These are phyloP conservation scores for Scomber japonicus DNA, from an alignment of 2,113 vertebrate genomes.

Conservation along the genomic window DNA sequence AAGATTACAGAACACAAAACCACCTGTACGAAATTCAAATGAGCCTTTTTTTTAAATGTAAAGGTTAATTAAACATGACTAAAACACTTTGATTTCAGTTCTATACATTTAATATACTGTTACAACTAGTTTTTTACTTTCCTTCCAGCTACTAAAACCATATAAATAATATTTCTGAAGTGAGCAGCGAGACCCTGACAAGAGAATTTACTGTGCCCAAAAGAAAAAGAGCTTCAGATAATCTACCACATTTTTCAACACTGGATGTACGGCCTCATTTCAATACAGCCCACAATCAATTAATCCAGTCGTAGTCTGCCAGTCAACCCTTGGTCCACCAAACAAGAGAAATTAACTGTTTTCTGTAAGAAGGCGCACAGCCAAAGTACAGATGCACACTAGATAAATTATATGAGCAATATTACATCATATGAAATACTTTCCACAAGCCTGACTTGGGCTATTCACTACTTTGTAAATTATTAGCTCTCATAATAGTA, in stretches of 20 bases:
- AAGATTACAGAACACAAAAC: not conserved
- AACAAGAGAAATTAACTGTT: not conserved
- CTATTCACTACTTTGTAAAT: constrained; percentile 30
- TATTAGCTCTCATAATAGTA: constrained; percentile 40
- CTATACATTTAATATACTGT: not conserved
- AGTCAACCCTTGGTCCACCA: not conserved
- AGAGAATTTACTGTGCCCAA: not conserved
- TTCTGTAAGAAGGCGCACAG: not conserved
- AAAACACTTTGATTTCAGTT: not conserved
- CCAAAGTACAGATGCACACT: not conserved
- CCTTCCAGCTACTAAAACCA: not conserved
- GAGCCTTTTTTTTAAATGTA: not conserved
- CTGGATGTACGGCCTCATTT: not conserved
- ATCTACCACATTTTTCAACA: not conserved
- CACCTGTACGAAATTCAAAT: constrained; percentile 14
- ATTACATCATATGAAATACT: constrained; percentile 23
- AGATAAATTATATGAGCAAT: not conserved
- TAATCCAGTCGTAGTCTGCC: not conserved
- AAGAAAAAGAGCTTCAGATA: not conserved
- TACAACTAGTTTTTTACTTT: not conserved
- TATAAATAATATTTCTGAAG: not conserved
- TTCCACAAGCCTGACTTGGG: constrained; percentile 11
- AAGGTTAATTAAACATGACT: constrained; percentile 1
- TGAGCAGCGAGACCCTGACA: not conserved
- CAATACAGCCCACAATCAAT: constrained; percentile 14